Evolutionary conservation across 2,797 vertebrate species (phyloP), one percentile per base, ranked within the genome.

Genomic region (Knipowitschia caucasica): DNA sequence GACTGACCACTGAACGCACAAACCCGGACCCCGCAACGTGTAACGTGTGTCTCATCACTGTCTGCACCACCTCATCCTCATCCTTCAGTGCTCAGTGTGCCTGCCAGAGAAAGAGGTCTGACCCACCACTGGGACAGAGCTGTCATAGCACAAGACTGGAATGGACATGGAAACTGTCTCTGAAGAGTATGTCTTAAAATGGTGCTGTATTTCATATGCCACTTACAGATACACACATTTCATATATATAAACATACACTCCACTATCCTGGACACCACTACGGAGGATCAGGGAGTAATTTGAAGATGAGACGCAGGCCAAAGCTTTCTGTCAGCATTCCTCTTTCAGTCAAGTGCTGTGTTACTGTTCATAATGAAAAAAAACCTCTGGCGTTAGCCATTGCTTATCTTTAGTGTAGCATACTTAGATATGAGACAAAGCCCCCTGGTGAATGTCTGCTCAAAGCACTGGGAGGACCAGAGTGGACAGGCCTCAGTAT

Each of bases 191-290:
- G 74, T 88, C 77, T 84, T 79, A 85, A 83, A 87, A 90, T 87
- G 91, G 90, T 91, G 91, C 90, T 92, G 79, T 89, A 72, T 75
- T 70, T 74, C 75, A 75, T 63, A 62, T 80, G 50, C 57, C 78
- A 82, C 75, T 74, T 27, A 49, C 56, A 66, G 53, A 58, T 29
- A 61, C 53, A 61, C 59, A 67, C 64, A 52, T 44, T 45, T 67
- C 55, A 67, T 40, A 56, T 52, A 62, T 38, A 51, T 39, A 46
- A 43, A 67, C 53, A 63, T 53, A 59, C 46, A 69, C 55, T 56
- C 56, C 35, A 61, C 43, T 69, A 73, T 36, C 71, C 63, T n/a
- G n/a, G n/a, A n/a, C n/a, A n/a, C n/a, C n/a, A n/a, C n/a, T 65
- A 43, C 8, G 54, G 62, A 69, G 64, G 73, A 76, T 69, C 62